Base-by-base conservation (phyloP, 2,888 invertebrate genomes). In the Drosophila quasianomalipes region DNA sequence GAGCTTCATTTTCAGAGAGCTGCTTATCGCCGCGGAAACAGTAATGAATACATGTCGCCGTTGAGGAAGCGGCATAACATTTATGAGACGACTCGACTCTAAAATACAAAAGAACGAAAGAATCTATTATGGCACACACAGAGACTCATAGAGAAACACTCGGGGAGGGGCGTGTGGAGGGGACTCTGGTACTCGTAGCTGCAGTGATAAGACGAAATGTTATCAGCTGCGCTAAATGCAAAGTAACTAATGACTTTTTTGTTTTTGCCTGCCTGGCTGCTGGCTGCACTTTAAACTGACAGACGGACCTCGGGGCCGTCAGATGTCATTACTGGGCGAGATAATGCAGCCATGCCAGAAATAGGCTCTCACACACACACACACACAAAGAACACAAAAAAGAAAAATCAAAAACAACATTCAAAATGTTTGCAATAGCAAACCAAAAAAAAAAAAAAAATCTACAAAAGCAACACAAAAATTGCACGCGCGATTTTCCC, bases 21-120 rank as follows among this genome's bases (percentile, higher is more conserved):
- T 81, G 86, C 87, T 87, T 87, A 87, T 87, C 87, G 90, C 91
- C 87, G 90, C 87, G 87, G 87, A 87, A 87, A 87, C 91, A 81
- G 91, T 91, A 87, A 87, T 89, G 87, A 87, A 89, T 89, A 91
- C 77, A 89, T 87, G 87, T 87, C 87, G 89, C 58, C 79, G 85
- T 67, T 65, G 77, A 82, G 74, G 74, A 76, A 81, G 68, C 71
- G 74, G 49, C 62, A 52, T 61, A 44, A 33, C 53, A 74, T 67
- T 73, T 78, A 54, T 67, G 78, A 77, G 64, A 57, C 60, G 65
- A 33, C 57, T 72, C 58, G 52, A 57, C 35, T 41, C 35, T 30
- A 69, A 67, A 69, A 63, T 76, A 70, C 68, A 74, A 79, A 77
- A 83, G 71, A 76, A 81, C 51, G 49, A 44, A 73, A 70, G 73